Conservation (phyloP, 2,797 vertebrate species). For the Florisuga fusca region DNA sequence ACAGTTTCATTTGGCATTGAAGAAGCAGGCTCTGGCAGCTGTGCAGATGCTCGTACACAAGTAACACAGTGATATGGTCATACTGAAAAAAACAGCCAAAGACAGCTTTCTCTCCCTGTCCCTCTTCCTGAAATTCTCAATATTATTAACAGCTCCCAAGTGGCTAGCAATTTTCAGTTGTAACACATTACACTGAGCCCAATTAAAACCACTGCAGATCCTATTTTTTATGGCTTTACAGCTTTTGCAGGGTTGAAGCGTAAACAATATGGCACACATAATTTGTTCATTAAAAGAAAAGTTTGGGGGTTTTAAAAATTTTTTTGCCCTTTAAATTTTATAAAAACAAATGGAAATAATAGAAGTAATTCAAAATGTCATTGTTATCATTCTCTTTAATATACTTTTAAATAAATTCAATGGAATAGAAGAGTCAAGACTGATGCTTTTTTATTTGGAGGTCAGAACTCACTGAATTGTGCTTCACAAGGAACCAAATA, state of each 20-base stretch:
- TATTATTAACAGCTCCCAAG: constrained; percentile 67
- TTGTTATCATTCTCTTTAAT: neutral
- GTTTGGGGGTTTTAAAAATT: neutral
- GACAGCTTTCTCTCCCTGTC: neutral
- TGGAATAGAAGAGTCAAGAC: neutral
- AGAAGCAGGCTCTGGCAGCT: neutral
- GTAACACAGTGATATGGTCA: neutral
- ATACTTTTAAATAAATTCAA: neutral
- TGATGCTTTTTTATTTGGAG: neutral
- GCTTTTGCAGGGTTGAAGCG: neutral
- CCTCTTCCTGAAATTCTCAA: constrained; percentile 14
- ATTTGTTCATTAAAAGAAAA: neutral
- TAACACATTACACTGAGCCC: constrained; percentile 4
- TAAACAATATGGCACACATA: neutral
- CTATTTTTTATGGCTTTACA: neutral
- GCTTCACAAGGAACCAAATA: neutral
- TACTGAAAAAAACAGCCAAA: constrained; percentile 52
- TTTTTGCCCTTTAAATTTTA: neutral
- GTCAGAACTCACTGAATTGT: neutral
- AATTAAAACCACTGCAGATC: neutral
- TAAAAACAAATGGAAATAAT: neutral
- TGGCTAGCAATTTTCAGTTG: constrained; percentile 49
- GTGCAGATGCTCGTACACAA: neutral
- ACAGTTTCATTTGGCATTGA: neutral
- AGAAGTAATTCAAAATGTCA: neutral